Evolutionary conservation across 2,113 vertebrate genomes (phyloP), one percentile per base, ranked within the genome.

Genomic region (Hippoglossus stenolepis): DNA sequence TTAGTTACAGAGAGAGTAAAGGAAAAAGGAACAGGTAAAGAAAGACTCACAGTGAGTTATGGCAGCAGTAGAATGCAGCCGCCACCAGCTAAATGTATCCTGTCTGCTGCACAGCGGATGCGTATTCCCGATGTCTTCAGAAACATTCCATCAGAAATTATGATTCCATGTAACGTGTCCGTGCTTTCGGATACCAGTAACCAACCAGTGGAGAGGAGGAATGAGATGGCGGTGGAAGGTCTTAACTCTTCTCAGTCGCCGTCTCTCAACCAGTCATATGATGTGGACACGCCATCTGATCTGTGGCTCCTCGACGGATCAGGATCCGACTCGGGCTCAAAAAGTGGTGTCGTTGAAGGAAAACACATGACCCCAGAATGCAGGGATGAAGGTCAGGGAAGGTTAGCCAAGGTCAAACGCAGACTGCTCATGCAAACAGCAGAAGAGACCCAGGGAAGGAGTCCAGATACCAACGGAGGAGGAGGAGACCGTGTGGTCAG

Each of bases 401-500:
- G 65, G 2, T 23, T 38, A 0, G 87, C 83, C 15, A 90, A 86
- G 62, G 93, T 93, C 73, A 95, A 94, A 77, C 90, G 94, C 20
- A 91, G 91, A 35, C 91, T 95, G 51, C 79, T 92, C 38, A 93
- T 94, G 93, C 90, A 92, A 2, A n/a, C 20, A 1, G 51, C 61
- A 0, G 89, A 92, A 17, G 80, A 65, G 4, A 62, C 47, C 0
- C 7, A 12, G 23, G 66, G 86, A 20, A 62, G n/a, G 26, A 73
- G 54, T 10, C n/a, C 18, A 12, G 21, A 68, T 5, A 28, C n/a
- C 57, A 20, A 60, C 18, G 56, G 60, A 65, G 28, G 1, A 5
- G 35, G 24, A 18, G 47, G 0, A 49, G 45, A 18, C 8, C 18
- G 40, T 24, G 61, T 8, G 9, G 31, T 72, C 69, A 77, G 66